These are phyloP conservation scores for Homarus gammarus DNA, from an alignment of 2,888 invertebrate genomes.

Conservation along the genomic window DNA sequence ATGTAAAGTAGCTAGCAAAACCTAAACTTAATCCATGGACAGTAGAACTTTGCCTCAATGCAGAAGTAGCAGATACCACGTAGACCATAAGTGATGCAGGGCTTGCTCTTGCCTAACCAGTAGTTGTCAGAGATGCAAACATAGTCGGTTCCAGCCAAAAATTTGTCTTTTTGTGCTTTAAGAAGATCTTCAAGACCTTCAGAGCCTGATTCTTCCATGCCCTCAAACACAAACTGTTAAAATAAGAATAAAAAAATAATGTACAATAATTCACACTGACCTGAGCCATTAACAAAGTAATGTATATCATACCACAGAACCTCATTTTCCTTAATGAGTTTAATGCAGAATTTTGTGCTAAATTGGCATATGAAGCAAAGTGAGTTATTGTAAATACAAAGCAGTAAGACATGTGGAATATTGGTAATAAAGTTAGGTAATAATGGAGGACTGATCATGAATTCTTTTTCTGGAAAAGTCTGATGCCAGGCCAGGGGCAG, in stretches of 20 bases:
- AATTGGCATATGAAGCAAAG: too few species aligned
- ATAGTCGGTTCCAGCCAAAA: conserved; percentile 91
- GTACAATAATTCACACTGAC: too few species aligned
- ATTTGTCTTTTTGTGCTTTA: conserved; percentile 85
- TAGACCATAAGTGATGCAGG: conserved; percentile 97
- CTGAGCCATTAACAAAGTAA: too few species aligned
- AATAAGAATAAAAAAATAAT: not conserved
- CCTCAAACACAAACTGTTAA: conserved; percentile 92
- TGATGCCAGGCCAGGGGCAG: too few species aligned
- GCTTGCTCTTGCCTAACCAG: conserved; percentile 97
- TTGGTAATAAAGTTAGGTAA: too few species aligned
- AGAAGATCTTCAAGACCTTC: conserved; percentile 95
- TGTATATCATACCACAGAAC: too few species aligned
- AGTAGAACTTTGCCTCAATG: conserved; percentile 84
- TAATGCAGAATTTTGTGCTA: too few species aligned
- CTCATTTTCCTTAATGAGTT: too few species aligned
- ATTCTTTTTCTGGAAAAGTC: too few species aligned
- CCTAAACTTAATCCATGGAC: not conserved
- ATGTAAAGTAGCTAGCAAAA: not conserved
- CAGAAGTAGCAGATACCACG: conserved; percentile 95
- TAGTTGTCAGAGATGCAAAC: conserved; percentile 99
- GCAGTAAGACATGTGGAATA: too few species aligned
- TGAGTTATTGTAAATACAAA: too few species aligned
- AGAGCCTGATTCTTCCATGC: conserved; percentile 99
- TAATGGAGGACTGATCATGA: too few species aligned